Base-by-base conservation (phyloP, 2,113 vertebrate species). In the Cyanoderma ruficeps region DNA sequence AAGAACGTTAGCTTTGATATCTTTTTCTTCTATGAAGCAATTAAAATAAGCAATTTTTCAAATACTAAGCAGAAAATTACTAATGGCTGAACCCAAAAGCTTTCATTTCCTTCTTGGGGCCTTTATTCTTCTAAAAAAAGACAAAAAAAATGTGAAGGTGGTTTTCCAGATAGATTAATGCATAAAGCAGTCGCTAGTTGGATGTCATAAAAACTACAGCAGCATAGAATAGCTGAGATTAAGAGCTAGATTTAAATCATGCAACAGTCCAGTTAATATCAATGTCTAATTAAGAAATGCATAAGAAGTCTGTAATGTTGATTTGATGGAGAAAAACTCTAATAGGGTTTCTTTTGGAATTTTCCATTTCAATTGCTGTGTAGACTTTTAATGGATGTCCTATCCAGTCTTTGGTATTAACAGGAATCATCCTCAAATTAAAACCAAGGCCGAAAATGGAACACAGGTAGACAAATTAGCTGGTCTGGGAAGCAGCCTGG, bases 21-120 rank as follows among this genome's bases (percentile, higher is more conserved):
- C 94, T 96, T 97, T 97, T 97, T 98, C 90, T 97, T 97, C 95
- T 96, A 89, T 96, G 95, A 97, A 97, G 96, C 96, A 97, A 97
- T 97, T 97, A 96, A 97, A 95, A 95, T 71, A 77, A 94, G 93
- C 95, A 94, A 94, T 96, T 98, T 97, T 98, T 98, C 94, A 97
- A 97, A 96, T 86, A 74, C 92, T 97, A 97, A 97, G 93, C 91
- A 96, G 94, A 96, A 97, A 96, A 97, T 96, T 97, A 97, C 95
- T 98, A 97, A 94, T 97, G 95, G 91, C 86, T 96, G 92, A 93
- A 96, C 93, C 94, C 93, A 95, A 95, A 95, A 93, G 93, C 90
- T 97, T 98, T 98, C 95, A 97, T 97, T 97, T 97, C 75, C 87
- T 84, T 97, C 95, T 96, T 94, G 90, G 81, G 93, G 96, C 87